Evolutionary conservation across 2,113 vertebrate genomes (phyloP).

Genomic region (Vulpes vulpes): DNA sequence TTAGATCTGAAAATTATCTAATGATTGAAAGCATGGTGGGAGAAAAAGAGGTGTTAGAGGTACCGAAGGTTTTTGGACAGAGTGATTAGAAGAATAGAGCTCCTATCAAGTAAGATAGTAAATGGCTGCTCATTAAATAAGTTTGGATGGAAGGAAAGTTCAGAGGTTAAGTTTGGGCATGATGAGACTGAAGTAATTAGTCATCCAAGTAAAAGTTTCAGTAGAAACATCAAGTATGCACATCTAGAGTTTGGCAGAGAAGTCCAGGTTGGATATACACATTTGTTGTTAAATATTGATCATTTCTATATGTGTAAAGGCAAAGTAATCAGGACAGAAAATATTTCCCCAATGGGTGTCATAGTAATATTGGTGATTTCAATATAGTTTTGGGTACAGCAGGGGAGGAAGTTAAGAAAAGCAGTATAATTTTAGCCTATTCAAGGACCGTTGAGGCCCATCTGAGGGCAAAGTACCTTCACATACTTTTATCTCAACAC

Average conservation of each 20-base stretch:
- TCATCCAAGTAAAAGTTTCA: constrained; percentile 16
- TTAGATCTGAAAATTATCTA: background rate
- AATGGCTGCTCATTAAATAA: background rate
- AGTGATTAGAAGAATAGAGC: background rate
- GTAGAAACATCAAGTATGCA: background rate
- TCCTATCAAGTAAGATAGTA: background rate
- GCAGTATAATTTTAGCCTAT: background rate
- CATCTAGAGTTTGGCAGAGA: background rate
- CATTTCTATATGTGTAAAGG: background rate
- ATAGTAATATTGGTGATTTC: background rate
- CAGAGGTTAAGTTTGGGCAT: background rate
- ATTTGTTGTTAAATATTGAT: background rate
- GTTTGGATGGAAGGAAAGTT: background rate
- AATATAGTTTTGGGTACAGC: background rate
- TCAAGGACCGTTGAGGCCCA: background rate
- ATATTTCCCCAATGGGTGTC: background rate
- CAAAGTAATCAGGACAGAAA: background rate
- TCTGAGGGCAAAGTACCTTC: background rate
- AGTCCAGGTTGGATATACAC: background rate
- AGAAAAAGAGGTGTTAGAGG: background rate
- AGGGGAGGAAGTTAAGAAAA: background rate
- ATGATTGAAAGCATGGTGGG: background rate
- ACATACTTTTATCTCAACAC: background rate
- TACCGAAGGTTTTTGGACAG: background rate
- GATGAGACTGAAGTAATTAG: background rate